Conservation (phyloP, 1,140 invertebrate genomes). For the Drosophila repleta region DNA sequence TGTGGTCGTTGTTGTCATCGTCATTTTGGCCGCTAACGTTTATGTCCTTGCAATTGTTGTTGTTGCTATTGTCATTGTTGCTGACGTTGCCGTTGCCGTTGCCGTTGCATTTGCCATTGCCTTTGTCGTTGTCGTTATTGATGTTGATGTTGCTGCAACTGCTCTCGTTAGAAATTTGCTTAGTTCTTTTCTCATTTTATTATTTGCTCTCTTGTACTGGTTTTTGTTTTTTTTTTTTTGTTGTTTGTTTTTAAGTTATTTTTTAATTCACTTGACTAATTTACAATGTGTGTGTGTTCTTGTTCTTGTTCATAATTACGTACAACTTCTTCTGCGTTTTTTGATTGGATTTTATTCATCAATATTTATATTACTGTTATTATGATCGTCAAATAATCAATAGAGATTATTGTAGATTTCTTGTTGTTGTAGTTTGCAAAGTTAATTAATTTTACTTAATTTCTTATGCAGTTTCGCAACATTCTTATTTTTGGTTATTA, state of each 20-base stretch:
- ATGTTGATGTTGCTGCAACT: slow-evolving; percentile 33
- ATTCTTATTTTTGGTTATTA: slow-evolving; percentile 61
- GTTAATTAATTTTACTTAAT: slow-evolving; percentile 60
- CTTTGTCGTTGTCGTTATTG: slow-evolving; percentile 31
- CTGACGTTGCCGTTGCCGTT: slow-evolving; percentile 12
- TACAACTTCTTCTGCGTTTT: slow-evolving; percentile 81
- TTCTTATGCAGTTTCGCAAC: slow-evolving; percentile 68
- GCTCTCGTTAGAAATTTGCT: slow-evolving; percentile 61
- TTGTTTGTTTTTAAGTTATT: neutral
- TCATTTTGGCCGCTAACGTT: slow-evolving; percentile 24
- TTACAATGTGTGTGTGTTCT: slow-evolving; percentile 77
- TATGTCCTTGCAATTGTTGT: slow-evolving; percentile 8
- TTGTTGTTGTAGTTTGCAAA: slow-evolving; percentile 43
- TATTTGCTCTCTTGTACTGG: slow-evolving; percentile 43
- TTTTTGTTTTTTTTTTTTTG: slow-evolving; percentile 9
- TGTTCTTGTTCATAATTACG: slow-evolving; percentile 79
- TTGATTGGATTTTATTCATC: slow-evolving; percentile 74
- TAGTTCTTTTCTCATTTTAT: slow-evolving; percentile 39
- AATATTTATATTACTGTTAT: slow-evolving; percentile 66
- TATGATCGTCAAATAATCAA: slow-evolving; percentile 41
- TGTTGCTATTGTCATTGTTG: slow-evolving; percentile 4
- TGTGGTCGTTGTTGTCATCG: slow-evolving; percentile 11
- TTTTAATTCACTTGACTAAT: slow-evolving; percentile 64
- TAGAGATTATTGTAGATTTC: slow-evolving; percentile 33
- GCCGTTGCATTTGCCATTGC: neutral